phyloP scores from a whole-genome alignment of 1,140 invertebrate species.

The Anadara kagoshimensis region DNA sequence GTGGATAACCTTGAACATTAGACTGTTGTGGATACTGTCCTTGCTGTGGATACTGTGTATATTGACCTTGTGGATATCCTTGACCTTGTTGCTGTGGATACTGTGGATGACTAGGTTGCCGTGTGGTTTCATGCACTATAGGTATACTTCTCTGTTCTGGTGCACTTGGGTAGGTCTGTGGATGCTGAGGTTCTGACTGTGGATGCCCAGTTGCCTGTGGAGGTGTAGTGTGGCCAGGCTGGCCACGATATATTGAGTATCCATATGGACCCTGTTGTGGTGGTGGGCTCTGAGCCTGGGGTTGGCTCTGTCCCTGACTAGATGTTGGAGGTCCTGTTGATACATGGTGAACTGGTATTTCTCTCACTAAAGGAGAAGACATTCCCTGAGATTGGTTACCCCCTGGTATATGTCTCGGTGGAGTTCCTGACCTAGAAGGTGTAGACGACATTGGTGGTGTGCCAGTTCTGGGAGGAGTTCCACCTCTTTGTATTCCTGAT shows the following conservation, averaged over 20 bases:
- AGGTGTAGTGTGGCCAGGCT: neutral
- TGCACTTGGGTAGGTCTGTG: constrained; percentile 41
- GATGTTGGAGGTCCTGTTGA: constrained; percentile 2
- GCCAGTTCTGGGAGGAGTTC: constrained; percentile 13
- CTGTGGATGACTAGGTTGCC: constrained; percentile 69
- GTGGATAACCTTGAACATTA: neutral
- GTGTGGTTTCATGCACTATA: constrained; percentile 38
- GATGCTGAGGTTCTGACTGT: constrained; percentile 23
- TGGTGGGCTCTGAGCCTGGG: neutral
- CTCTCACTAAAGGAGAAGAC: constrained; percentile 40
- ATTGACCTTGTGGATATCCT: constrained; percentile 19
- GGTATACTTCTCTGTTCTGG: constrained; percentile 69
- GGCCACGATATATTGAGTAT: constrained; percentile 24
- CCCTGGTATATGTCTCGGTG: constrained; percentile 2
- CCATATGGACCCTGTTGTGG: constrained; percentile 12
- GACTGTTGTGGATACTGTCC: neutral
- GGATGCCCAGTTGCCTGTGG: constrained; percentile 11
- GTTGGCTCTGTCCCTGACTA: neutral
- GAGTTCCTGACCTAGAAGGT: constrained; percentile 3
- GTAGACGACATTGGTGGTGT: constrained; percentile 10
- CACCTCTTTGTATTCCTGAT: neutral
- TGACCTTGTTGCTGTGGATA: constrained; percentile 43
- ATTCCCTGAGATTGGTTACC: constrained; percentile 7
- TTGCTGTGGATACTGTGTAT: neutral
- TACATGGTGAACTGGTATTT: constrained; percentile 55